Evolutionary conservation across 2,888 invertebrate species (phyloP), one percentile per base, ranked within the genome.

Genomic region (Eustalomyia histrio): DNA sequence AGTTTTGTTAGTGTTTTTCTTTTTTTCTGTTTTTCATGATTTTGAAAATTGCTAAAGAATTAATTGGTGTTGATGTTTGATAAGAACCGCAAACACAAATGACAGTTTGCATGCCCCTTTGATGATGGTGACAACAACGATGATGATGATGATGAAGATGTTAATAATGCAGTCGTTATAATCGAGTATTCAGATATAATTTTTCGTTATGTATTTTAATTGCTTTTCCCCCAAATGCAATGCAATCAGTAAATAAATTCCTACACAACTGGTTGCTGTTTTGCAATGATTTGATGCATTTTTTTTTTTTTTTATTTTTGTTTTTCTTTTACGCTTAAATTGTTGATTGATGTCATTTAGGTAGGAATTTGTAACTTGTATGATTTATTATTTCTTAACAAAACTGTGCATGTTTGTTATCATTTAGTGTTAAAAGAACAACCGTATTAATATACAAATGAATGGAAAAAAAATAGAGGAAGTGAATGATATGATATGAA

Each of bases 31-130:
- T 76, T 50, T 75, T 71, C 61, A 39, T 35, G 10, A 79, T 76
- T 76, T 73, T 53, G 64, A 76, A 21, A 29, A 80, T 80, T 74
- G 80, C 60, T 73, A 78, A 53, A 69, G 73, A 81, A 78, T 81
- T 81, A 81, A 81, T 81, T 81, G 81, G 74, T 78, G 55, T 74
- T 78, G 81, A 78, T 81, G 78, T 65, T 74, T 78, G 81, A 81
- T 81, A 81, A 78, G 64, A 65, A 55, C 76, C 68, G 76, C 73
- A 78, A 81, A 81, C 76, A 71, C 65, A 76, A 74, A 47, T 78
- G 78, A 74, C 81, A 81, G 55, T 64, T 80, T 81, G 76, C 74
- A 78, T 81, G 81, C 78, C 78, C 81, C 81, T 78, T 78, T 74
- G 74, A 65, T 52, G 72, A 68, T 58, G 67, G 47, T 43, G 67